Evolutionary conservation across 2,888 invertebrate genomes (phyloP).

Genomic region (Cacoxenus indagator): DNA sequence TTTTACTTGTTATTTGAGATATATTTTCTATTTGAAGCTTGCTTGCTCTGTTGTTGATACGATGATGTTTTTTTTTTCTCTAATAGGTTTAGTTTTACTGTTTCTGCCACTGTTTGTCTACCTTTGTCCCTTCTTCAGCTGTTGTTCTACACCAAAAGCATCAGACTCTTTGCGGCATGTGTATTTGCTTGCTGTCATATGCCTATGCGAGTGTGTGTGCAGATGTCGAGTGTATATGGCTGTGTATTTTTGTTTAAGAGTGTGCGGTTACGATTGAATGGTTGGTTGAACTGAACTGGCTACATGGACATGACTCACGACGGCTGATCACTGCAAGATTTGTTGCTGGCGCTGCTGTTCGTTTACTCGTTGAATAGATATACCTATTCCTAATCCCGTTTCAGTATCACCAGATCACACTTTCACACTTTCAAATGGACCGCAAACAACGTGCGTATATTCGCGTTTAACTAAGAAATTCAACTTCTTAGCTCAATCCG

Average conservation of each 20-base stretch:
- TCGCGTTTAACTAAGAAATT: slow-evolving; percentile 24
- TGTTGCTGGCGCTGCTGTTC: slow-evolving; percentile 18
- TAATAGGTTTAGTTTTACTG: not conserved
- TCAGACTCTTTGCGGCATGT: no score
- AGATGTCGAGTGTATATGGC: no score
- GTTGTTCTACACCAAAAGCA: not conserved
- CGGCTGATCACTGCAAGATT: slow-evolving; percentile 8
- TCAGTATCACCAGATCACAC: not conserved
- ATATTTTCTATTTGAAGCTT: not conserved
- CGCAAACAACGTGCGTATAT: slow-evolving; percentile 32
- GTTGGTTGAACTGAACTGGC: not conserved
- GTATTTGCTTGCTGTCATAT: no score
- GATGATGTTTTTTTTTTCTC: not conserved
- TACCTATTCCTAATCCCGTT: not conserved
- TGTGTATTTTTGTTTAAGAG: not conserved
- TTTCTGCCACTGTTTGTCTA: not conserved
- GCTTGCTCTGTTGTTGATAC: not conserved
- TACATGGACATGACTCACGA: slow-evolving; percentile 16
- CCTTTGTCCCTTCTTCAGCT: not conserved
- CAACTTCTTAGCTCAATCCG: slow-evolving; percentile 6
- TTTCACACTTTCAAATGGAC: slow-evolving; percentile 6
- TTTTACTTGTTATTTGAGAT: not conserved
- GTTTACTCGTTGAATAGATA: no score
- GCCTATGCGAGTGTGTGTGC: no score
- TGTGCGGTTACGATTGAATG: slow-evolving; percentile 2